Conservation (phyloP, 2,888 invertebrate species). For the Smittia aterrima region DNA sequence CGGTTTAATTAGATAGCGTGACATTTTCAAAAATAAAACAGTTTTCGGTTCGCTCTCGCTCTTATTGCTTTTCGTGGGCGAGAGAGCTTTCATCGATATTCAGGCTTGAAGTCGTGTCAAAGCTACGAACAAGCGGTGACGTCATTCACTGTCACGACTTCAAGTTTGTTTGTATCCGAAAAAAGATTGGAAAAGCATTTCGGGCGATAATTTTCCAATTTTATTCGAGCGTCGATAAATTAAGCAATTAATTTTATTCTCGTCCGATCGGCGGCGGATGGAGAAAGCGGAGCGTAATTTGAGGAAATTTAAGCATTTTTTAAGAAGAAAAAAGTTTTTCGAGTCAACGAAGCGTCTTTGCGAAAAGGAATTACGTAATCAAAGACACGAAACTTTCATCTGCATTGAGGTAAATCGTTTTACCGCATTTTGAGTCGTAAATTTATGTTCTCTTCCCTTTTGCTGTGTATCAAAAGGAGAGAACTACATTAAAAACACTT, state of each 20-base stretch:
- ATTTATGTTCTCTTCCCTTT: constrained; percentile 20
- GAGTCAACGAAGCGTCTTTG: too few species aligned
- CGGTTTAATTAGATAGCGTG: constrained; percentile 34
- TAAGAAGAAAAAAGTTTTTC: too few species aligned
- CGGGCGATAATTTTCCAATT: constrained; percentile 23
- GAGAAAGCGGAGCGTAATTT: neutral
- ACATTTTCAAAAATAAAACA: constrained; percentile 22
- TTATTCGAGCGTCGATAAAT: constrained; percentile 21
- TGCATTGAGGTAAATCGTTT: constrained; percentile 37
- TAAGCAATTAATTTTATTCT: constrained; percentile 24
- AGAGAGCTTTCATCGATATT: neutral
- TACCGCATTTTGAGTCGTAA: constrained; percentile 28
- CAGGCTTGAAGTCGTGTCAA: too few species aligned
- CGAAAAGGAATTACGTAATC: constrained; percentile 14
- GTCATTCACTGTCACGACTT: neutral
- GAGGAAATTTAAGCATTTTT: neutral
- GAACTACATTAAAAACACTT: constrained; percentile 39
- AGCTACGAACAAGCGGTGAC: neutral
- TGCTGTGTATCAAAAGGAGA: constrained; percentile 22
- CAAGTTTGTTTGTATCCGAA: neutral
- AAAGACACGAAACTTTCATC: constrained; percentile 7
- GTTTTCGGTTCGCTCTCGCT: neutral
- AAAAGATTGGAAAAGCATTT: constrained; percentile 6
- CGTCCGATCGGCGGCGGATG: neutral
- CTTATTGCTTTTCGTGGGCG: constrained; percentile 1